Evolutionary conservation across 2,113 vertebrate species (phyloP), one percentile per base, ranked within the genome.

Genomic region (Gila orcuttii): DNA sequence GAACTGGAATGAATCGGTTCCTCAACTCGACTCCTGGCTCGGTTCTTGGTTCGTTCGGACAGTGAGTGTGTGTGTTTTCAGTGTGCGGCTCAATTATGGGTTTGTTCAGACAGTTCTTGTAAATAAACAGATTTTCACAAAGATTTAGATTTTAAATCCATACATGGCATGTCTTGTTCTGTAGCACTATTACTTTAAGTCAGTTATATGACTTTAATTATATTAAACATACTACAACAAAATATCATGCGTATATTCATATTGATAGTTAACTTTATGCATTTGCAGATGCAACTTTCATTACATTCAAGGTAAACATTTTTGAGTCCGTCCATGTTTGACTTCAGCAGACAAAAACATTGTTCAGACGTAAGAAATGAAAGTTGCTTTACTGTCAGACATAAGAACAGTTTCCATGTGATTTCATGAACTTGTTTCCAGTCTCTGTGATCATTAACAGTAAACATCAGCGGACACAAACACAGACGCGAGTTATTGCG

Each of bases 331-430:
- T 57, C 19, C 6, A 2, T 21, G 52, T 7, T 21, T 17, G 50
- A 52, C 31, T 36, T 1, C 1, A 10, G 15, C 17, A 12, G 39
- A 45, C 17, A 19, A 15, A 45, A 45, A n/a, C 69, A 73, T 1
- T 33, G 3, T 69, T 69, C 78, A 81, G 39, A 47, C 23, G 2
- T 80, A 21, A 28, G 77, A 80, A 80, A 64, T 66, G 39, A 80
- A 21, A 12, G 1, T 60, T 2, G n/a, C 42, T 80, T 80, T 80
- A 80, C 79, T 80, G 59, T 80, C 79, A 80, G 59, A 64, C 59
- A 11, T 4, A 21, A 31, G 64, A 10, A 39, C 23, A n/a, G 28
- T 15, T n/a, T 39, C 3, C 76, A 79, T 36, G 19, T 45, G 23
- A 42, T 55, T 21, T 28, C n/a, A 76, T 76, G 3, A 25, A 4